These are phyloP conservation scores for Drosophila ambigua DNA, from an alignment of 1,140 invertebrate species.

Conservation along the genomic window DNA sequence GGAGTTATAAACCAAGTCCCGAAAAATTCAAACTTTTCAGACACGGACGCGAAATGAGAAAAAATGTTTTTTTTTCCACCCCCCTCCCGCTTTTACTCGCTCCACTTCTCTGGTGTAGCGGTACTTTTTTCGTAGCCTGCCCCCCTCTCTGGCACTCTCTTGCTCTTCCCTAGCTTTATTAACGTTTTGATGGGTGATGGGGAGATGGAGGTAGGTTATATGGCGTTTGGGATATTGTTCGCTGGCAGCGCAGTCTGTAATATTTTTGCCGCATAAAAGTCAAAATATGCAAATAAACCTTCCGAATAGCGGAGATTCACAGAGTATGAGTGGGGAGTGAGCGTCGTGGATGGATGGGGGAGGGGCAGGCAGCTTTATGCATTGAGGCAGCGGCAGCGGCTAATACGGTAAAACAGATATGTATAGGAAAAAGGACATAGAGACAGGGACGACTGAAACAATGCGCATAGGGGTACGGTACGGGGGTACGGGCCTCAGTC, in stretches of 20 bases:
- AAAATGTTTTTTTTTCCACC: constrained; percentile 43
- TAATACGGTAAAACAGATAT: constrained; percentile 42
- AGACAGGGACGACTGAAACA: constrained; percentile 28
- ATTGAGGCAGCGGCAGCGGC: constrained; percentile 21
- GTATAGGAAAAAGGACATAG: constrained; percentile 17
- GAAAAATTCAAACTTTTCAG: constrained; percentile 62
- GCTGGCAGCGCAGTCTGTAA: constrained; percentile 76
- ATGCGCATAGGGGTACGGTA: constrained; percentile 5
- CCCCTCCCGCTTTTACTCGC: background rate
- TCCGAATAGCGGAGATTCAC: constrained; percentile 1
- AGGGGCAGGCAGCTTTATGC: constrained; percentile 1
- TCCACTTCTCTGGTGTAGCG: constrained; percentile 48
- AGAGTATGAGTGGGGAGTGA: background rate
- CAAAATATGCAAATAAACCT: constrained; percentile 78
- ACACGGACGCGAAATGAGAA: constrained; percentile 26
- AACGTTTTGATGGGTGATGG: constrained; percentile 43
- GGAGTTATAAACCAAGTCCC: constrained; percentile 60
- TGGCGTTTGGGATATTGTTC: constrained; percentile 50
- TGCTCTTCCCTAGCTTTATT: constrained; percentile 59
- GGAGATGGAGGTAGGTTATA: background rate
- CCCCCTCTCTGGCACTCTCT: background rate
- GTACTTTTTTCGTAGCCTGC: background rate
- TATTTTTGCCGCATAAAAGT: constrained; percentile 80
- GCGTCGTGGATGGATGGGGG: too few relatives aligned
- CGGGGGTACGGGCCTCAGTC: too few relatives aligned